These are phyloP conservation scores for Ametastegia equiseti DNA, from an alignment of 2,888 invertebrate species.

Conservation along the genomic window DNA sequence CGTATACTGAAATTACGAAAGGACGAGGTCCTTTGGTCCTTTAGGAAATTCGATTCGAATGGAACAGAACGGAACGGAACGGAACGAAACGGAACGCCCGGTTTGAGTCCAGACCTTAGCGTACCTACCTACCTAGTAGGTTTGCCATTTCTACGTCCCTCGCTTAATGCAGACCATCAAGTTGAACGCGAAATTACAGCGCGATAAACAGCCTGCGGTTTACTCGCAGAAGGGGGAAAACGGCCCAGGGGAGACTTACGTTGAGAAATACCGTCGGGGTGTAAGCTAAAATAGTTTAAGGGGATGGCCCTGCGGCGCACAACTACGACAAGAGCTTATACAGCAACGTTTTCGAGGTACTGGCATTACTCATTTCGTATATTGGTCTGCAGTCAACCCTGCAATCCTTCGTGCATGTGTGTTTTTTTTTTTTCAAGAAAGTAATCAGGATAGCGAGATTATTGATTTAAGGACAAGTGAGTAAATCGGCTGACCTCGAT, in stretches of 20 bases:
- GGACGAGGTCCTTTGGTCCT: background rate
- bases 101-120: too few species aligned
- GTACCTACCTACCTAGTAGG: too few species aligned
- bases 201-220: constrained; percentile 32
- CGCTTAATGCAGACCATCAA: background rate
- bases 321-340: background rate
- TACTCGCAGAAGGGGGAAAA: background rate
- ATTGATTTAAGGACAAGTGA: too few species aligned
- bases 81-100: too few species aligned
- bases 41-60: background rate
- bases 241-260: background rate
- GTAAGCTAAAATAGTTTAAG: constrained; percentile 35
- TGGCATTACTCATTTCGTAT: too few species aligned
- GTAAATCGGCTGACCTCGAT: too few species aligned
- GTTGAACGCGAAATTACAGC: constrained; percentile 15
- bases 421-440: too few species aligned
- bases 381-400: too few species aligned
- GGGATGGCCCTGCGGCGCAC: background rate
- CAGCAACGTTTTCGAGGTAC: too few species aligned
- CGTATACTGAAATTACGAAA: background rate
- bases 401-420: too few species aligned
- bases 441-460: too few species aligned
- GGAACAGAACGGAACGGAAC: background rate
- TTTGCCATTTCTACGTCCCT: background rate
- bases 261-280: constrained; percentile 12